Evolutionary conservation across 2,797 vertebrate species (phyloP), one percentile per base, ranked within the genome.

Genomic region (Varecia variegata): DNA sequence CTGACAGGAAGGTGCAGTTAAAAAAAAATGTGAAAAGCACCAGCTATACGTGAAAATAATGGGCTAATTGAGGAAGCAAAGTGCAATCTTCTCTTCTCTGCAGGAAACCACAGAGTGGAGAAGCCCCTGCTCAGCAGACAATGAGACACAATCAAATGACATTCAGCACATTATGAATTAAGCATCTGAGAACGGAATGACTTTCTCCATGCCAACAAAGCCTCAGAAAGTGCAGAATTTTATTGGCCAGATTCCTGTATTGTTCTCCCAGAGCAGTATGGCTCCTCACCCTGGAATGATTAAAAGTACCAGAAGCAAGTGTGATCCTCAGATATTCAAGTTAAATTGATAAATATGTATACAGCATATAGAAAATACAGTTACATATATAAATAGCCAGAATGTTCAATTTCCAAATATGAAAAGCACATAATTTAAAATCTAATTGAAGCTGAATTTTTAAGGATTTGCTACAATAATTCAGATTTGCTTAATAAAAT

Each of bases 61-160:
- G 58, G 84, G 60, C 65, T 98, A 95, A 97, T 85, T 62, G 89
- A 86, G 45, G 79, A 97, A 92, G 0, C 83, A 80, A 83, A 56
- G 79, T 92, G 89, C 35, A 89, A 95, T 92, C 96, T 94, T 97
- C 23, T 93, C 96, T 97, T 93, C 96, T 71, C 35, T 56, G 68
- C 77, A 95, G 86, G 94, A 74, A 94, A 79, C 58, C 14, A 52
- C 62, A 80, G 88, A 95, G 54, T 3, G 27, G 89, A 96, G 94
- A 97, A 96, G 93, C 56, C 88, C 96, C 79, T 54, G 76, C 62
- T 97, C 93, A 52, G 68, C 3, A 65, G 88, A 80, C 80, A 96
- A 96, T 45, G 74, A 98, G 96, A 96, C n/a, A 52, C 1, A 0
- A 85, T 85, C 93, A 97, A 97, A 94, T 56, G 65, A 56, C 52